These are phyloP conservation scores for Pterostichus niger DNA, from an alignment of 2,888 invertebrate species.

Conservation along the genomic window DNA sequence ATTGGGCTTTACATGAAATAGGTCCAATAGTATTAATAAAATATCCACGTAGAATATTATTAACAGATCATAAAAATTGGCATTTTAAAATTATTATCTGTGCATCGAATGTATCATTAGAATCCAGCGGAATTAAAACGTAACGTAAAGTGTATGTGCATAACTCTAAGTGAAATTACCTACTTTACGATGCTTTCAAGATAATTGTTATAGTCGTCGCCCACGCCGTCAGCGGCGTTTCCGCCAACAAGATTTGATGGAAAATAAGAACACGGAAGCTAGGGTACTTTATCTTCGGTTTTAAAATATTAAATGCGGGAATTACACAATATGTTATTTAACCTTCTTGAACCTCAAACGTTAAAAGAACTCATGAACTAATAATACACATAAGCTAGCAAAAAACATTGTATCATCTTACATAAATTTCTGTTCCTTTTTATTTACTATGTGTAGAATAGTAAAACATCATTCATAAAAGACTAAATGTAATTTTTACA, in stretches of 20 bases:
- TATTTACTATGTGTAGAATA: too few relatives aligned
- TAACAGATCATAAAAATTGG: too few relatives aligned
- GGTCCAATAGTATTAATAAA: too few relatives aligned
- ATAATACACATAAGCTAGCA: neutral
- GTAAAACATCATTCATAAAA: neutral
- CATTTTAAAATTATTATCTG: too few relatives aligned
- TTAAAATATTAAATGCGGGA: slow-evolving; percentile 58
- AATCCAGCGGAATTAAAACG: neutral
- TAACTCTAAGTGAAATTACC: slow-evolving; percentile 50
- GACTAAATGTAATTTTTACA: too few relatives aligned
- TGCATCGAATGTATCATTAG: neutral
- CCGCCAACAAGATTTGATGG: slow-evolving; percentile 26
- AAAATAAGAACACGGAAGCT: slow-evolving; percentile 10
- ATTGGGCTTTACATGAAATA: too few relatives aligned
- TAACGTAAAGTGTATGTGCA: neutral
- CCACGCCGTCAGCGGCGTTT: neutral
- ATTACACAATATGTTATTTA: slow-evolving; percentile 44
- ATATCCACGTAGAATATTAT: too few relatives aligned
- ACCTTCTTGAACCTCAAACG: neutral
- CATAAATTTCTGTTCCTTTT: slow-evolving; percentile 16
- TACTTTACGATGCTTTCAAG: slow-evolving; percentile 61
- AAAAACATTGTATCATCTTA: neutral
- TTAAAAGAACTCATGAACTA: slow-evolving; percentile 30
- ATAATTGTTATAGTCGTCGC: slow-evolving; percentile 52
- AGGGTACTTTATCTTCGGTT: slow-evolving; percentile 4